These are phyloP conservation scores for Drosophila gaucha DNA, from an alignment of 2,888 invertebrate genomes.

Conservation along the genomic window DNA sequence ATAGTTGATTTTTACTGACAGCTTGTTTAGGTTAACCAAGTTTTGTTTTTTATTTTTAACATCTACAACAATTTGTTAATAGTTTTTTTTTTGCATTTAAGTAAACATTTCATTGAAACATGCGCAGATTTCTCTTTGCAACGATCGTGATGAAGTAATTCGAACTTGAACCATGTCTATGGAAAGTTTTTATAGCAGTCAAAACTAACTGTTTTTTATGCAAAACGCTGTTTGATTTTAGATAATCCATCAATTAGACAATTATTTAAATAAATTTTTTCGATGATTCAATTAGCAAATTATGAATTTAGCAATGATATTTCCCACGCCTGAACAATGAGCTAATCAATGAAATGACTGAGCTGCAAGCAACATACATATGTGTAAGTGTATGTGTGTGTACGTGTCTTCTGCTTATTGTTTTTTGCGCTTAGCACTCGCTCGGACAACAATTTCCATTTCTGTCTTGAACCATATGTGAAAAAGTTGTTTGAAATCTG, in stretches of 20 bases:
- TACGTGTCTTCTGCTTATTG: neutral
- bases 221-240: neutral
- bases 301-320: conserved; percentile 5
- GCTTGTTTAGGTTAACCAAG: too few species aligned
- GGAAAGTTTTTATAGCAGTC: conserved; percentile 26
- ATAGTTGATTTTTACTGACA: neutral
- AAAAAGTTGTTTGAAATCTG: conserved; percentile 28
- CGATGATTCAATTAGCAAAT: conserved; percentile 15
- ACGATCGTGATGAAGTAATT: conserved; percentile 54
- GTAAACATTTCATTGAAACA: conserved; percentile 16
- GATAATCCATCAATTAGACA: neutral
- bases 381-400: neutral
- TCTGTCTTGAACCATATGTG: neutral
- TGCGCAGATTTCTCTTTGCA: conserved; percentile 41
- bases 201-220: neutral
- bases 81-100: conserved; percentile 1
- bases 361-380: conserved; percentile 7
- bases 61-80: too few species aligned
- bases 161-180: conserved; percentile 25
- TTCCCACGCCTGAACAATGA: conserved; percentile 28
- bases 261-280: neutral
- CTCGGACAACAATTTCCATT: conserved; percentile 9
- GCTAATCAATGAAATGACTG: conserved; percentile 22
- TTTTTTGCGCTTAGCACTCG: conserved; percentile 17
- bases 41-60: neutral